These are phyloP conservation scores for Drosophila peninsularis DNA, from an alignment of 2,888 invertebrate genomes.

Conservation along the genomic window DNA sequence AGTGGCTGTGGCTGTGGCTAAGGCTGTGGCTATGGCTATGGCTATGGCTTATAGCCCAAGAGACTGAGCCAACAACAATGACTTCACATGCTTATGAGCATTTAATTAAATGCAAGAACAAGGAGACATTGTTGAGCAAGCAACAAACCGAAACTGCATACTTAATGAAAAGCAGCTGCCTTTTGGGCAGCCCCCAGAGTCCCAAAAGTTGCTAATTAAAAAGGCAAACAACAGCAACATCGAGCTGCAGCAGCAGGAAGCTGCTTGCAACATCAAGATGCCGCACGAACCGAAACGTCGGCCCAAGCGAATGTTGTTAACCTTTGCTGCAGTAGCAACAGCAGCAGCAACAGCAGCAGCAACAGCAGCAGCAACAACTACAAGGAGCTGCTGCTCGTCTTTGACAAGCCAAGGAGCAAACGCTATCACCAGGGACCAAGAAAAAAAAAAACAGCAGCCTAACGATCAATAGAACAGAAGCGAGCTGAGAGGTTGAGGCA, in stretches of 20 bases:
- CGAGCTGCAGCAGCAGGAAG: slow-evolving; percentile 59
- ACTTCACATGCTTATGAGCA: slow-evolving; percentile 79
- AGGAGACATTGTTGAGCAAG: slow-evolving; percentile 52
- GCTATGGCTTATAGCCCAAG: slow-evolving; percentile 34
- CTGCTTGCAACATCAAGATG: slow-evolving; percentile 78
- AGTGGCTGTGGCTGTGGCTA: neutral
- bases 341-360: slow-evolving; percentile 12
- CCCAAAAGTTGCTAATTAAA: slow-evolving; percentile 80
- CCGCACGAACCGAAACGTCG: slow-evolving; percentile 70
- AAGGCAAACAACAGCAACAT: slow-evolving; percentile 70
- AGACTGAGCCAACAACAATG: slow-evolving; percentile 59
- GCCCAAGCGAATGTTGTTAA: slow-evolving; percentile 75
- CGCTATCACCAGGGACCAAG: slow-evolving; percentile 77
- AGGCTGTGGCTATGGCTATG: neutral
- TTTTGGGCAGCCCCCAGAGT: slow-evolving; percentile 74
- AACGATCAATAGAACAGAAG: slow-evolving; percentile 79
- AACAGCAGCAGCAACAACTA: slow-evolving; percentile 33
- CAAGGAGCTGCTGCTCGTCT: slow-evolving; percentile 63
- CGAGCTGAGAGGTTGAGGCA: slow-evolving; percentile 59
- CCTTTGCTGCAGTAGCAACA: slow-evolving; percentile 67
- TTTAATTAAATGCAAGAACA: slow-evolving; percentile 81
- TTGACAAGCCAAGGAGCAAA: slow-evolving; percentile 78
- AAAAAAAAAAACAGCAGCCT: slow-evolving; percentile 55
- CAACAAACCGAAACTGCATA: slow-evolving; percentile 66
- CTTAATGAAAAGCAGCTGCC: slow-evolving; percentile 75